Conservation (phyloP, 2,888 invertebrate genomes). For the Rhingia rostrata region DNA sequence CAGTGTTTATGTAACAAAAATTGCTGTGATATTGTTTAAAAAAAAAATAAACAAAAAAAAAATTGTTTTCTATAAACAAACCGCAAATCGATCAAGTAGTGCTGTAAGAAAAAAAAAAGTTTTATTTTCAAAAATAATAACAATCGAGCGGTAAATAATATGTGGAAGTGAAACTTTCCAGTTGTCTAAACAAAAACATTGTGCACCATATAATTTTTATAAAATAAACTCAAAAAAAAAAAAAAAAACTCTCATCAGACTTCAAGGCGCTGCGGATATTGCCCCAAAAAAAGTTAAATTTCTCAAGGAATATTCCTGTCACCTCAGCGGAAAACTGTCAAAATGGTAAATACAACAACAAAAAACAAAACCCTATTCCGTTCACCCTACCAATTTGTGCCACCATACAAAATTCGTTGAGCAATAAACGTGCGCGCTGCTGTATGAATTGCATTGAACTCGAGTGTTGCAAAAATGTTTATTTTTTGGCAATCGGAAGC, state of each 20-base stretch:
- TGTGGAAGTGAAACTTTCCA: slow-evolving; percentile 47
- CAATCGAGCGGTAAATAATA: slow-evolving; percentile 34
- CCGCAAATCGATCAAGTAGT: slow-evolving; percentile 38
- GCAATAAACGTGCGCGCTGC: neutral
- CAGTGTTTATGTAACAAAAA: slow-evolving; percentile 58
- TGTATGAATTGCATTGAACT: slow-evolving; percentile 23
- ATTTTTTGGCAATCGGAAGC: slow-evolving; percentile 53
- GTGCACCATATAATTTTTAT: slow-evolving; percentile 22
- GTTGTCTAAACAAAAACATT: slow-evolving; percentile 6
- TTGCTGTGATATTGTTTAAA: slow-evolving; percentile 60
- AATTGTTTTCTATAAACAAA: slow-evolving; percentile 44
- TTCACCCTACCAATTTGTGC: slow-evolving; percentile 13
- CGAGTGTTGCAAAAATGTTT: neutral
- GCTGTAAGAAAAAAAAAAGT: neutral
- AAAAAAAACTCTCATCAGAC: neutral
- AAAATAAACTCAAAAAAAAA: slow-evolving; percentile 8
- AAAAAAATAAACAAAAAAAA: slow-evolving; percentile 11
- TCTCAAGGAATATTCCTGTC: slow-evolving; percentile 62
- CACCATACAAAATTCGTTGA: neutral
- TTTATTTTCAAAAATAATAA: slow-evolving; percentile 13
- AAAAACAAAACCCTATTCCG: slow-evolving; percentile 9
- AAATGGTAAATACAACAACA: slow-evolving; percentile 59
- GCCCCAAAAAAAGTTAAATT: slow-evolving; percentile 41
- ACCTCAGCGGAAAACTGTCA: slow-evolving; percentile 55
- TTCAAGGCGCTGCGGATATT: slow-evolving; percentile 63